Base-by-base conservation (phyloP, 2,113 vertebrate genomes). In the Jaculus jaculus region DNA sequence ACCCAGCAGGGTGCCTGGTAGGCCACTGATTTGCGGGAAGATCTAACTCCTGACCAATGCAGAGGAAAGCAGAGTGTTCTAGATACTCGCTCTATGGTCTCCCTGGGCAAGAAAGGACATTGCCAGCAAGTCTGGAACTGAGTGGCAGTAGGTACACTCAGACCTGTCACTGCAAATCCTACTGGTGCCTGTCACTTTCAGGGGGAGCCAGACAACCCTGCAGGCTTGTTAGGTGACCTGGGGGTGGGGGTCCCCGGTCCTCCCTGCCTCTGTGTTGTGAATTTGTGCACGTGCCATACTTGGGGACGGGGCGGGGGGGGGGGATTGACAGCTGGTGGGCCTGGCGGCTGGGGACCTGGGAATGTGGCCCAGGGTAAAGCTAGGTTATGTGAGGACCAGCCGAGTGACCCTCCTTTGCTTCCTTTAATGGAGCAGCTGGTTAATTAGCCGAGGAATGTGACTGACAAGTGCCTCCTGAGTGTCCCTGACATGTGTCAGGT, bases 361-460 rank as follows among this genome's bases (percentile, higher is more conserved):
- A 24, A 21, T 34, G 30, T 7, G 37, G 47, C 60, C n/a, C 11
- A 0, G 47, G 47, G 30, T 69, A 17, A 37, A 65, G 18, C 39
- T 89, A 68, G 83, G 42, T 75, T 93, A 18, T 72, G 65, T 61
- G 84, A 84, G 18, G 16, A 11, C 54, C 42, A 42, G 77, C 58
- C 1, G 4, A 24, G 24, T 32, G 30, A 61, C 30, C 75, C 47
- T 92, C n/a, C 8, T 91, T 89, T 80, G n/a, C 86, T 60, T 68
- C 82, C 37, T 73, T 65, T 92, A 90, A 58, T 73, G 73, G 72
- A 87, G 66, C 80, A 94, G 87, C 91, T 95, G 93, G 61, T 79
- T 86, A 68, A 63, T 86, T 92, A 84, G 68, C 84, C 77, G 69
- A 74, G 73, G 72, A 71, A 30, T 73, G 24, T 72, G 32, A 54